These are phyloP conservation scores for Schizotus pectinicornis DNA, from an alignment of 2,888 invertebrate species.

Conservation along the genomic window DNA sequence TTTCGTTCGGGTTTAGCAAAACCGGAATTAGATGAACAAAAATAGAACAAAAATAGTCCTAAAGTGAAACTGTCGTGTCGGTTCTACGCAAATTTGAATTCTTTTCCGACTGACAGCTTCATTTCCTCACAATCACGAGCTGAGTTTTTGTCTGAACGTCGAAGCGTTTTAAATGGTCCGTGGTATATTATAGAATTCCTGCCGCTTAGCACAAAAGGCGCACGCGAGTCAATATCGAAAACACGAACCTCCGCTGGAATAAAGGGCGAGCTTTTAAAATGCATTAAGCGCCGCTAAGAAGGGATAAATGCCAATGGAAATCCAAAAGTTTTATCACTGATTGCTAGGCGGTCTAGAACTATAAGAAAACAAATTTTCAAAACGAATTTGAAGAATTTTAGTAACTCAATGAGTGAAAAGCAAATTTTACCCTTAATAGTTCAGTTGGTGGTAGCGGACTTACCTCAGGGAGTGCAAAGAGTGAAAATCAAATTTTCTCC, in stretches of 20 bases:
- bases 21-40: too few relatives aligned
- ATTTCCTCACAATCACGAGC: constrained; percentile 30
- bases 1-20: too few relatives aligned
- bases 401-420: too few relatives aligned
- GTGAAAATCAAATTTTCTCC: too few relatives aligned
- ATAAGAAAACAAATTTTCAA: too few relatives aligned
- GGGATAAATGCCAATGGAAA: not conserved
- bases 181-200: constrained; percentile 32
- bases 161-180: constrained; percentile 22
- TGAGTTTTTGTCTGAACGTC: constrained; percentile 19
- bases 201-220: constrained; percentile 29
- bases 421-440: too few relatives aligned
- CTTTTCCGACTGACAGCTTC: constrained; percentile 28
- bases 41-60: not conserved
- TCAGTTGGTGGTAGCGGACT: too few relatives aligned
- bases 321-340: not conserved
- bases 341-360: not conserved
- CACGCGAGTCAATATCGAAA: constrained; percentile 30
- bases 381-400: too few relatives aligned
- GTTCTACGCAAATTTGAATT: constrained; percentile 21
- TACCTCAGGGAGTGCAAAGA: too few relatives aligned
- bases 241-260: constrained; percentile 12
- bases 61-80: not conserved
- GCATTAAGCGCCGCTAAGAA: too few relatives aligned
- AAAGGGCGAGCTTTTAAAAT: too few relatives aligned